Evolutionary conservation across 2,797 vertebrate species (phyloP).

Genomic region (Antrozous pallidus): DNA sequence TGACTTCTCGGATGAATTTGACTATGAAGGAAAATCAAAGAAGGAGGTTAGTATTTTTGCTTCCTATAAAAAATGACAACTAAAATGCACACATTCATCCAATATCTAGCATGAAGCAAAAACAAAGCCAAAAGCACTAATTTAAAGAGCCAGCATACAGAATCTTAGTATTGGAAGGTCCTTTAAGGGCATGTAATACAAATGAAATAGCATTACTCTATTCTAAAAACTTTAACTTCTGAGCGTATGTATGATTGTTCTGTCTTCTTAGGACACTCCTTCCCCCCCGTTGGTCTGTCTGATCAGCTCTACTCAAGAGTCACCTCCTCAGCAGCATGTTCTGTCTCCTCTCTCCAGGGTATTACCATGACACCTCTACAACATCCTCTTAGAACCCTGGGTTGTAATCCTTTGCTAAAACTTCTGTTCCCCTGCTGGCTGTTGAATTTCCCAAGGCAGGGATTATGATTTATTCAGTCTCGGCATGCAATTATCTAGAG

Average conservation of each 20-base stretch:
- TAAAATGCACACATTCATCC: not conserved
- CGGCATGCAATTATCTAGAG: not conserved
- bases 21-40: slow-evolving; percentile 82
- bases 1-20: slow-evolving; percentile 97
- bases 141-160: not conserved
- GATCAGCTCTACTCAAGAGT: not conserved
- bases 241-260: not conserved
- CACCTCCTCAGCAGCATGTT: not conserved
- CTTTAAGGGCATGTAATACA: not conserved
- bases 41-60: slow-evolving; percentile 53
- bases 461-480: not conserved
- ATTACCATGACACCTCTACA: not conserved
- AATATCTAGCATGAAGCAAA: not conserved
- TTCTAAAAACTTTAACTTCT: not conserved
- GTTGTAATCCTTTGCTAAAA: not conserved
- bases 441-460: not conserved
- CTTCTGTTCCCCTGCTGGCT: not conserved
- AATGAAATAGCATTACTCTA: not conserved
- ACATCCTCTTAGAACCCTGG: not conserved
- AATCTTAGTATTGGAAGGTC: not conserved
- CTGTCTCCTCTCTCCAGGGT: not conserved
- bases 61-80: slow-evolving; percentile 29
- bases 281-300: not conserved
- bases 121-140: not conserved
- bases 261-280: not conserved